Conservation (phyloP, 2,888 invertebrate genomes). For the Orthosia incerta region DNA sequence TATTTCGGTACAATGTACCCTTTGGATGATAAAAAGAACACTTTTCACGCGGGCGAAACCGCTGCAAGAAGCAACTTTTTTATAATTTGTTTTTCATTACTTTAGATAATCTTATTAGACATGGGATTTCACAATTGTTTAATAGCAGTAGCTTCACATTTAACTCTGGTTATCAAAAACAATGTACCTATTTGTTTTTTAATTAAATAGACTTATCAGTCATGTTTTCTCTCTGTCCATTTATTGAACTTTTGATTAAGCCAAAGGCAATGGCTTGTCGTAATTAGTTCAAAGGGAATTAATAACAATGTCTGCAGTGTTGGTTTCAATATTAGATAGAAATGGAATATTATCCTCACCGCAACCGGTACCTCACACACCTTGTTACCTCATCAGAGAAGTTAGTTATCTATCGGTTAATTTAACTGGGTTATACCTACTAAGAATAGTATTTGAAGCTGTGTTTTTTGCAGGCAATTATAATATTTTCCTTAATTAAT, state of each 20-base stretch:
- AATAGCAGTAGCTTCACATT: not conserved
- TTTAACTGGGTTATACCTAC: too few species aligned
- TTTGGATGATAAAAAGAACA: too few species aligned
- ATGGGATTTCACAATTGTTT: too few species aligned
- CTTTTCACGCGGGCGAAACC: too few species aligned
- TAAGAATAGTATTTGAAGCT: too few species aligned
- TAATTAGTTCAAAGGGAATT: conserved; percentile 13
- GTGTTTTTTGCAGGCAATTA: not conserved
- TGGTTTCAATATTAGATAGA: not conserved
- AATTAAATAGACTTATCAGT: not conserved
- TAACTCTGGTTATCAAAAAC: not conserved
- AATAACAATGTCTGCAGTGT: conserved; percentile 3
- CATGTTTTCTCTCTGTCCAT: not conserved
- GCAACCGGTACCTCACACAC: not conserved
- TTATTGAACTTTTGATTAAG: not conserved
- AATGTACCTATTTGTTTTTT: not conserved
- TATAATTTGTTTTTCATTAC: too few species aligned
- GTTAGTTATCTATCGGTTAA: not conserved
- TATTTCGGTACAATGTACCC: too few species aligned
- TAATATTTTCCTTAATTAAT: not conserved
- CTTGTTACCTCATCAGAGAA: conserved; percentile 2
- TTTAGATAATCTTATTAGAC: too few species aligned
- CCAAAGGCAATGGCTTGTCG: not conserved
- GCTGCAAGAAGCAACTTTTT: too few species aligned
- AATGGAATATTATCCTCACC: conserved; percentile 27